Conservation (phyloP, 2,888 invertebrate genomes). For the Campoletis raptor region DNA sequence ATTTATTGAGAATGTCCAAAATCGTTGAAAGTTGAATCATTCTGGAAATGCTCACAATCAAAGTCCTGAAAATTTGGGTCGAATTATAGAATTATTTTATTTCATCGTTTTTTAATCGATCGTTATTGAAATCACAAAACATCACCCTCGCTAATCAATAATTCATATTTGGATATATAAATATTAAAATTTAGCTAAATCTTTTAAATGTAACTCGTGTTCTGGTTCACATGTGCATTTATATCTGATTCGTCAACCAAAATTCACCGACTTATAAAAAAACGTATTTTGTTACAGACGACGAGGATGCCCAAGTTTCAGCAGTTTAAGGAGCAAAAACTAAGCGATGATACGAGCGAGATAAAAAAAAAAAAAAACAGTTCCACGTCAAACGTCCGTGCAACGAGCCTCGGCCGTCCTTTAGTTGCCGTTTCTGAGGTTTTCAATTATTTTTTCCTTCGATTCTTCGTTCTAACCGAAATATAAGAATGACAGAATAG, state of each 20-base stretch:
- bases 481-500: constrained; percentile 30
- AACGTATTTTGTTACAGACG: constrained; percentile 86
- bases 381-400: constrained; percentile 57
- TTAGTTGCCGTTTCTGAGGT: constrained; percentile 68
- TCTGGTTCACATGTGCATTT: background rate
- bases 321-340: constrained; percentile 85
- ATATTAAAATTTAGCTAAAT: background rate
- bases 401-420: constrained; percentile 70
- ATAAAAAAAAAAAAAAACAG: constrained; percentile 34
- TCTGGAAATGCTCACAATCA: background rate
- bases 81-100: background rate
- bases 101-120: background rate
- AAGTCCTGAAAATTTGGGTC: background rate
- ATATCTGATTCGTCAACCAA: background rate
- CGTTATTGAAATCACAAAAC: background rate
- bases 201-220: background rate
- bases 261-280: constrained; percentile 40
- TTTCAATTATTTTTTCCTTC: constrained; percentile 51
- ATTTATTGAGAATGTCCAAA: background rate
- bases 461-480: constrained; percentile 54
- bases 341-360: background rate
- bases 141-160: background rate
- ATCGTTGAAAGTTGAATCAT: background rate
- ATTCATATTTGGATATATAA: background rate
- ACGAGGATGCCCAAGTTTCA: constrained; percentile 89